Base-by-base conservation (phyloP, 2,797 vertebrate genomes). In the Crenuchus spilurus region DNA sequence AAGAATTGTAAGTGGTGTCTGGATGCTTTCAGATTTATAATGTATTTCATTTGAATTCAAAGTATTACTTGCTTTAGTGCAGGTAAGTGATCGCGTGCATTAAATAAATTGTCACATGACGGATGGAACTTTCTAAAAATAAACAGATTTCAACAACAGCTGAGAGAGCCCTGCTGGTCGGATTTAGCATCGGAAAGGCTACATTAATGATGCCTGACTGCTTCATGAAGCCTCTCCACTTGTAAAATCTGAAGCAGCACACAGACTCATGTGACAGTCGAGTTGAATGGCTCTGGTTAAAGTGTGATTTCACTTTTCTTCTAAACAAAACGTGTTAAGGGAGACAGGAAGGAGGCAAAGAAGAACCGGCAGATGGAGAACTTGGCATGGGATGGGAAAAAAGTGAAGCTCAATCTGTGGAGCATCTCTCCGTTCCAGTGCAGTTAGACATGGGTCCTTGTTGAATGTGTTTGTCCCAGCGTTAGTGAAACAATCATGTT, bases 321-420 rank as follows among this genome's bases (percentile, higher is more conserved):
- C 81, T 66, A 81, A 78, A 82, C 73, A 81, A 82, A 79, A 66
- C 71, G 37, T 54, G 57, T 71, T 48, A 30, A 72, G 41, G 22
- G 60, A 35, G 35, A 48, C 33, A 74, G 37, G 70, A 62, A 74
- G 28, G 39, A 62, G 52, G 66, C 66, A 44, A 57, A 49, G 63
- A 76, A 70, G 46, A 61, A 70, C n/a, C 20, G 55, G 70, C 79
- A 83, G 77, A 83, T 82, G 74, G 72, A 55, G 69, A 55, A 74
- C 46, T 42, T 49, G 64, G 75, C 70, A 74, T 51, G 16, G 68
- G 81, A 63, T 62, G 82, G 4, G 1, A 16, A 13, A 61, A 70
- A 22, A 13, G 11, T 16, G 20, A n/a, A 24, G 18, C n/a, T 49
- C 44, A 41, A 42, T 71, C 65, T 75, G 11, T 35, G 44, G 67